A percentile compares a stretch with the other conserved stretches of the same genome.
These are phyloP conservation scores for Haplotaxodon microlepis DNA, from an alignment of 2,113 vertebrate genomes.

Conservation along the genomic window DNA sequence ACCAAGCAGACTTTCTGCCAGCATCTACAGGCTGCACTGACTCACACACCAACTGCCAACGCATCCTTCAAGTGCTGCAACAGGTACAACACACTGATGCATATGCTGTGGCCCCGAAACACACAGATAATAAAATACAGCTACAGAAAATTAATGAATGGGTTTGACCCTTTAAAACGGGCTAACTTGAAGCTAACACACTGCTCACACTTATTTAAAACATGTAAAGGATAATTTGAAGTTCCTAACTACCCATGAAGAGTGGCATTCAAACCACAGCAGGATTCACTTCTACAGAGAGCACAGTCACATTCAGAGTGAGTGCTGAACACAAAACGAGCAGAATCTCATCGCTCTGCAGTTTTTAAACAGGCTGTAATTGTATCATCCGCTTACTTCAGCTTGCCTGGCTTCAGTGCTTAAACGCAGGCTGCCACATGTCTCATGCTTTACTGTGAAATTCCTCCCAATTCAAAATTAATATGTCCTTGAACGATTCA, in stretches of 20 bases:
- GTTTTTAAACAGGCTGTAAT: background rate
- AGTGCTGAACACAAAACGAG: background rate
- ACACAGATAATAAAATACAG: background rate
- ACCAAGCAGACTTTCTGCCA: background rate
- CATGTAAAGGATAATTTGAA: background rate
- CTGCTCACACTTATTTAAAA: background rate
- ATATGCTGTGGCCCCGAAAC: background rate
- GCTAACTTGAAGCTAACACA: too few species aligned
- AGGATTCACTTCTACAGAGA: background rate
- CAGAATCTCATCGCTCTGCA: background rate
- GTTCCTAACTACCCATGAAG: background rate
- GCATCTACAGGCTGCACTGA: background rate
- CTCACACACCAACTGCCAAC: background rate
- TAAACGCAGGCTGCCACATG: background rate
- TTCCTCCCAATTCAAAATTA: accelerated
- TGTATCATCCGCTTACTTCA: background rate
- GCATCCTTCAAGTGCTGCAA: background rate
- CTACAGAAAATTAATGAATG: background rate
- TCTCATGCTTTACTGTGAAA: background rate
- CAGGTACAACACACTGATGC: background rate
- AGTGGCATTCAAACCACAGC: background rate
- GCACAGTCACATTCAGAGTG: background rate
- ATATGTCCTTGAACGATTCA: accelerated
- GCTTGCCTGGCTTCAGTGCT: accelerated
- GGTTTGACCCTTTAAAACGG: background rate